phyloP scores from a whole-genome alignment of 2,888 invertebrate genomes.

The Drosophila kambysellisi region DNA sequence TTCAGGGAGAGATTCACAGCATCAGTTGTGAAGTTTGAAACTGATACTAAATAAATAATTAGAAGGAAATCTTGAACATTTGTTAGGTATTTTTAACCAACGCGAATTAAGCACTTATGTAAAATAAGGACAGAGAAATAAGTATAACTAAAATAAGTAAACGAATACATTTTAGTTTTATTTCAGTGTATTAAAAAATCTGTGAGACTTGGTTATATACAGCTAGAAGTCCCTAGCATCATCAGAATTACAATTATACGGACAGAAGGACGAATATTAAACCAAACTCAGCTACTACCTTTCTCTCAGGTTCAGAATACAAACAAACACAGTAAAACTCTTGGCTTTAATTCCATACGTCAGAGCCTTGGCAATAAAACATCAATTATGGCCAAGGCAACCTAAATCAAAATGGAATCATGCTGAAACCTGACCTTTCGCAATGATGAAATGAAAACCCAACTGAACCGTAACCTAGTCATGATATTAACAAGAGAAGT shows the following conservation, averaged over 20 bases:
- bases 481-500: conserved; percentile 27
- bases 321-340: background rate
- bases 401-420: conserved; percentile 18
- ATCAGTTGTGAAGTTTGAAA: background rate
- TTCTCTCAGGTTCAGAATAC: background rate
- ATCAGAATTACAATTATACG: background rate
- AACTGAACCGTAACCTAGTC: conserved; percentile 47
- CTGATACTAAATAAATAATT: background rate
- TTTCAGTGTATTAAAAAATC: background rate
- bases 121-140: too few species aligned
- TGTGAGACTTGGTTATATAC: background rate
- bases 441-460: conserved; percentile 11
- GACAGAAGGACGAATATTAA: background rate
- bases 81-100: background rate
- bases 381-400: conserved; percentile 35
- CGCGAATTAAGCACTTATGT: too few species aligned
- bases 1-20: background rate
- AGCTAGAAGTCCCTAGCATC: background rate
- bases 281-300: background rate
- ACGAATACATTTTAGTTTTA: background rate
- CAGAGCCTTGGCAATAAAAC: conserved; percentile 12
- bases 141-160: background rate
- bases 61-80: too few species aligned
- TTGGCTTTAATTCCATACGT: background rate
- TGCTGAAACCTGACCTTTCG: conserved; percentile 32